Percentiles rank a stretch among this genome's conserved stretches.
phyloP scores from a whole-genome alignment of 2,888 invertebrate species.

The Protodeltote pygarga region DNA sequence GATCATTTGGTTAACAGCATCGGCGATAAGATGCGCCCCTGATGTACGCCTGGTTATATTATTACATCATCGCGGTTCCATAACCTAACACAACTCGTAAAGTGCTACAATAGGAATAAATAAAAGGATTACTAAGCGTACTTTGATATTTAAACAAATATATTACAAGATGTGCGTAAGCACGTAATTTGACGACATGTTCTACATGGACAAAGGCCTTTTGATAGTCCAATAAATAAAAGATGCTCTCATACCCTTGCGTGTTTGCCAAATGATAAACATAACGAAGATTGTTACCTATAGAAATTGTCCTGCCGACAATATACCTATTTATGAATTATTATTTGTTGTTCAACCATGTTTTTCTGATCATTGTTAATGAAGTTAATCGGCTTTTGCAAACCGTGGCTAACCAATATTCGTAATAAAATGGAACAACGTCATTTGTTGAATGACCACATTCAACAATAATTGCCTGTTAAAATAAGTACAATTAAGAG shows the following conservation, averaged over 20 bases:
- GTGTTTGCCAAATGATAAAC: neutral
- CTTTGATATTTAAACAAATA: neutral
- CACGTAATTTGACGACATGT: no score
- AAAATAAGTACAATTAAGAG: slow-evolving; percentile 32
- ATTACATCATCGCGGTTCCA: neutral
- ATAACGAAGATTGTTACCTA: no score
- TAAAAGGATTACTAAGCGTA: no score
- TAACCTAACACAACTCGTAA: no score
- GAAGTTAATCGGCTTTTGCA: slow-evolving; percentile 1
- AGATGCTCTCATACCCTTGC: neutral
- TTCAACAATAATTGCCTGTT: slow-evolving; percentile 33
- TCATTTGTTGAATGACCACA: slow-evolving; percentile 12
- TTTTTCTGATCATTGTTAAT: no score
- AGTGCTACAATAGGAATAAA: no score
- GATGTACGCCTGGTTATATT: neutral
- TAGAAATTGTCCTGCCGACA: no score
- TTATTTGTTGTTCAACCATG: no score
- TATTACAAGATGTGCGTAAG: neutral
- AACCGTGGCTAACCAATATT: slow-evolving; percentile 4
- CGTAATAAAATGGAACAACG: slow-evolving; percentile 8
- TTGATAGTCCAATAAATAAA: neutral
- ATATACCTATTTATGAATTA: no score
- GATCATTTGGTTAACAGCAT: neutral
- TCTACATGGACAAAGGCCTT: slow-evolving; percentile 2
- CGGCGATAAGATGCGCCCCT: slow-evolving; percentile 21